Conservation (phyloP, 2,113 vertebrate species). For the Alosa alosa region DNA sequence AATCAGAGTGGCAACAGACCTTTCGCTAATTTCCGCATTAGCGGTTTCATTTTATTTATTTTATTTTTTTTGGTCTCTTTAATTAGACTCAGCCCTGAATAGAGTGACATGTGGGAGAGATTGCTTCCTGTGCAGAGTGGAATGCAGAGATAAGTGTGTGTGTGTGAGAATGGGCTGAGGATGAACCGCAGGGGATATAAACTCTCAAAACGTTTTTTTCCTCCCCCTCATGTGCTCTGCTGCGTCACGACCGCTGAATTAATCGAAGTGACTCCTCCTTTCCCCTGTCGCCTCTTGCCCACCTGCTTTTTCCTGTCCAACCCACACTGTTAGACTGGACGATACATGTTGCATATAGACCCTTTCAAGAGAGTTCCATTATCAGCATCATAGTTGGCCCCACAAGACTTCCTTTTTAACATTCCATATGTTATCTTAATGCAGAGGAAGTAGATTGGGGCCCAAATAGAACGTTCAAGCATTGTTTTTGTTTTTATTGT, state of each 20-base stretch:
- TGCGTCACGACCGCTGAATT: neutral
- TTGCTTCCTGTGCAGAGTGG: conserved; percentile 22
- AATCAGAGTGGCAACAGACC: conserved; percentile 10
- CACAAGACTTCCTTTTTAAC: too few species aligned
- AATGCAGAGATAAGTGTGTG: conserved; percentile 33
- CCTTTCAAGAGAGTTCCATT: too few species aligned
- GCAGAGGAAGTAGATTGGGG: too few species aligned
- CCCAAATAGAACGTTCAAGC: too few species aligned
- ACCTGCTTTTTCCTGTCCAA: neutral
- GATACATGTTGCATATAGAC: neutral
- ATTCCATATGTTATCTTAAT: too few species aligned
- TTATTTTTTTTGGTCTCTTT: conserved; percentile 20
- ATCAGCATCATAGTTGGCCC: too few species aligned
- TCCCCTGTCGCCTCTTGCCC: neutral
- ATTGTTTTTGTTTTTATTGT: too few species aligned
- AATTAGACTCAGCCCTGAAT: conserved; percentile 17
- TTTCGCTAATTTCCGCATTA: conserved; percentile 36
- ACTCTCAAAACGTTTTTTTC: neutral
- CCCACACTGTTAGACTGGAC: neutral
- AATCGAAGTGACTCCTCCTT: neutral
- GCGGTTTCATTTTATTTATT: conserved; percentile 38
- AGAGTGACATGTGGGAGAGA: neutral
- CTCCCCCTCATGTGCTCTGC: neutral
- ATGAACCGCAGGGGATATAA: neutral
- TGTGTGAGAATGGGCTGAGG: neutral